Percentiles rank a stretch among this genome's conserved stretches.
Conservation (phyloP, 2,797 vertebrate species). For the Pagetopsis macropterus region DNA sequence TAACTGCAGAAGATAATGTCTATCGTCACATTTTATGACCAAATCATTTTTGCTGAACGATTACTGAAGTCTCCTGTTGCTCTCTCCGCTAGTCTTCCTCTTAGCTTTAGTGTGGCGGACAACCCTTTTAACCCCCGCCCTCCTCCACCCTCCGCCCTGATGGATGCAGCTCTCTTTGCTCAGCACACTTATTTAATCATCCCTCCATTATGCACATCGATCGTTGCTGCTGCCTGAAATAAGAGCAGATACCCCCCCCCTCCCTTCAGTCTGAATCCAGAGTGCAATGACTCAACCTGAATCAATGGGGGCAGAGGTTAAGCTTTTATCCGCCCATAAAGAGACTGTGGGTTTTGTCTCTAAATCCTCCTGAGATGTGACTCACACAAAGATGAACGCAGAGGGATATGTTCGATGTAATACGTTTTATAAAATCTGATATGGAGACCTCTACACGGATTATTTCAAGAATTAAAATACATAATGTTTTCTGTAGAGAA, state of each 20-base stretch:
- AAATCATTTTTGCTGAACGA: not conserved
- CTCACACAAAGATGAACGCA: not conserved
- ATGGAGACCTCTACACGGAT: not conserved
- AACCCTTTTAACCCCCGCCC: slow-evolving; percentile 39
- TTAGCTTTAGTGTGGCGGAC: slow-evolving; percentile 9
- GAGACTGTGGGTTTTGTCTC: slow-evolving; percentile 31
- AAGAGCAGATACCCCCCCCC: slow-evolving; percentile 12
- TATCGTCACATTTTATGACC: not conserved
- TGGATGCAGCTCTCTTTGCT: slow-evolving; percentile 70
- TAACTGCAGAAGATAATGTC: not conserved
- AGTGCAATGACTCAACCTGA: slow-evolving; percentile 50
- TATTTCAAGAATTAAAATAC: not conserved
- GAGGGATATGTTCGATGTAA: not conserved
- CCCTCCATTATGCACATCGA: slow-evolving; percentile 66
- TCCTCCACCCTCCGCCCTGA: slow-evolving; percentile 43
- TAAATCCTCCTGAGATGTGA: slow-evolving; percentile 33
- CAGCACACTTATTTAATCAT: slow-evolving; percentile 70
- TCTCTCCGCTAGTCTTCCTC: not conserved
- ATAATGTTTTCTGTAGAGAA: not conserved
- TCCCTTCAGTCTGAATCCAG: slow-evolving; percentile 39
- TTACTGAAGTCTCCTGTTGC: not conserved
- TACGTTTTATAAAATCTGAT: too few species aligned
- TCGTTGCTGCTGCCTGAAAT: slow-evolving; percentile 41
- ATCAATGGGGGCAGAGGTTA: slow-evolving; percentile 63
- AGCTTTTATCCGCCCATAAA: slow-evolving; percentile 59